Percentiles rank a stretch among this genome's conserved stretches.
Conservation (phyloP, 2,888 invertebrate species). For the Pasiphila rectangulata region DNA sequence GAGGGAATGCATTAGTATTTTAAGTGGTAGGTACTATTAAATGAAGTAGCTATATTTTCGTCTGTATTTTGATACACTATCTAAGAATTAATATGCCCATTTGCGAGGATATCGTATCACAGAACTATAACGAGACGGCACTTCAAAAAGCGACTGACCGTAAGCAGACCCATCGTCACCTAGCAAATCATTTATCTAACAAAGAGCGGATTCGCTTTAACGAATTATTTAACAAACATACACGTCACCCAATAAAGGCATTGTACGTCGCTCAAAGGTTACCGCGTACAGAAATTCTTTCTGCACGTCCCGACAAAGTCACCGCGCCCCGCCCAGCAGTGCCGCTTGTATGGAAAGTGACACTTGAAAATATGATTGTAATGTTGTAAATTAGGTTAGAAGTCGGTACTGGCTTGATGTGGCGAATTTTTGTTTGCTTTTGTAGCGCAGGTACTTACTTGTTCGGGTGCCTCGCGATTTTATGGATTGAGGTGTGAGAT, state of each 20-base stretch:
- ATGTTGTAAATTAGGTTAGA: conserved; percentile 57
- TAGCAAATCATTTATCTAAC: conserved; percentile 23
- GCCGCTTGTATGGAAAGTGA: conserved; percentile 24
- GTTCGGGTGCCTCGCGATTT: conserved; percentile 17
- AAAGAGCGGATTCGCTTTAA: conserved; percentile 31
- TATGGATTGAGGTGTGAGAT: conserved; percentile 34
- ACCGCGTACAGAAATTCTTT: conserved; percentile 20
- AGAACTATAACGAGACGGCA: conserved; percentile 1
- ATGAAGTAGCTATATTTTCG: too few relatives aligned
- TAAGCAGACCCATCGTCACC: conserved; percentile 15
- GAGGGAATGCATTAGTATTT: too few relatives aligned
- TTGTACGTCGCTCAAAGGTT: conserved; percentile 33
- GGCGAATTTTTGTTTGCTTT: conserved; percentile 75
- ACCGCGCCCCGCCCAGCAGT: conserved; percentile 50
- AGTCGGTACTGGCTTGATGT: conserved; percentile 63
- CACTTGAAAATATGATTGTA: conserved; percentile 42
- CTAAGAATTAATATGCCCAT: background rate
- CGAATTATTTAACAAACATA: conserved; percentile 44
- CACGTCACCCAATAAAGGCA: conserved; percentile 41
- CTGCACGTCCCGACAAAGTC: conserved; percentile 44
- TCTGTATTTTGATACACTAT: too few relatives aligned
- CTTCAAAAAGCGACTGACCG: conserved; percentile 10
- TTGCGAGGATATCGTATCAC: background rate
- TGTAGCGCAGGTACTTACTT: conserved; percentile 26
- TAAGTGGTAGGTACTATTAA: too few relatives aligned